These are phyloP conservation scores for Phortica okadai DNA, from an alignment of 2,888 invertebrate species.

Conservation along the genomic window DNA sequence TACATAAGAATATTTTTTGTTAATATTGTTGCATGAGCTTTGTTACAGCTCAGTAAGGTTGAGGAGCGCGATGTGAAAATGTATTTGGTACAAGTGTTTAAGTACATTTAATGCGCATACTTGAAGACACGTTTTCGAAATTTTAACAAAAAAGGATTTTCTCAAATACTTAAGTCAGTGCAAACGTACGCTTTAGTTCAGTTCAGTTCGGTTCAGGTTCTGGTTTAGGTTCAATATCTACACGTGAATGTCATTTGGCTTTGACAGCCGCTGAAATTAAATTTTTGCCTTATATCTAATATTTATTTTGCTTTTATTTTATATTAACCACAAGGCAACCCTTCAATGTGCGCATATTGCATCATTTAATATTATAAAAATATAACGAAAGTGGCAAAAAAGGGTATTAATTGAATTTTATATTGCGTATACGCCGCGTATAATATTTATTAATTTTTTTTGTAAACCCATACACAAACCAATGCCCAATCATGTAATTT, in stretches of 20 bases:
- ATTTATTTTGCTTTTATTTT: neutral
- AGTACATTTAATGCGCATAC: slow-evolving; percentile 27
- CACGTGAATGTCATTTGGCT: no score
- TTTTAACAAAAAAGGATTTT: slow-evolving; percentile 22
- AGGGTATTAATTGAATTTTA: slow-evolving; percentile 53
- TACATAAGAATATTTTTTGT: slow-evolving; percentile 37
- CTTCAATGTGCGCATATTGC: neutral
- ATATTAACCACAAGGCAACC: neutral
- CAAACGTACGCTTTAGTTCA: neutral
- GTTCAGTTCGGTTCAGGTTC: no score
- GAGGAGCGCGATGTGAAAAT: neutral
- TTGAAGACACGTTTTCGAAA: slow-evolving; percentile 65
- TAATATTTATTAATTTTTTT: slow-evolving; percentile 54
- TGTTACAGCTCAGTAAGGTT: slow-evolving; percentile 37
- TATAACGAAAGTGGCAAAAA: neutral
- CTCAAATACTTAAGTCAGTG: neutral
- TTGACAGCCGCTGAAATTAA: neutral
- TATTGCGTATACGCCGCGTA: slow-evolving; percentile 57
- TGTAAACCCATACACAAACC: slow-evolving; percentile 20
- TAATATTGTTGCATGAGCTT: slow-evolving; percentile 32
- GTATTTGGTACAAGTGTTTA: slow-evolving; percentile 2
- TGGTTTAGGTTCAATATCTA: no score
- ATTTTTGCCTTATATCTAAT: neutral
- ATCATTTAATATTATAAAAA: neutral
- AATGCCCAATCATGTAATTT: neutral